Evolutionary conservation across 2,113 vertebrate genomes (phyloP), one percentile per base, ranked within the genome.

Genomic region (Glaucomys volans): DNA sequence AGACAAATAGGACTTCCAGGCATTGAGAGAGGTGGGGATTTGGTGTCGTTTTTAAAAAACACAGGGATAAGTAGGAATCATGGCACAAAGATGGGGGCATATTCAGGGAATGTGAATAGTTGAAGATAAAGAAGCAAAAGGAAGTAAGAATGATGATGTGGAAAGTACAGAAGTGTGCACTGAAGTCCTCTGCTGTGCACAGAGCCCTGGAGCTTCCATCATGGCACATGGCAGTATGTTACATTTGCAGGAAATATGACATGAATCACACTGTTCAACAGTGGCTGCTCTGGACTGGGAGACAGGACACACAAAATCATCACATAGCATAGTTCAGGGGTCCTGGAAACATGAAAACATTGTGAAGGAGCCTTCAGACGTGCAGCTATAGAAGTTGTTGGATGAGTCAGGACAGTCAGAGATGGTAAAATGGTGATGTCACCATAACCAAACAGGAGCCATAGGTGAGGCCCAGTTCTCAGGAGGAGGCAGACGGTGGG

Each of bases 391-490:
- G 42, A 7, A 14, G 71, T 12, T 16, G 17, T 7, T 86, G 26
- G 71, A 5, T 9, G 4, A 47, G 72, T 79, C 59, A 50, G 37
- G 64, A n/a, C 16, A 44, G 44, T 18, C 16, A n/a, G 11, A 40
- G 32, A 26, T 11, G 42, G 75, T 30, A 17, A 10, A 18, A 22
- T 18, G 42, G 5, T 2, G 8, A 22, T 57, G 54, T 57, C 20
- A 47, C 44, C 44, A 57, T 30, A 9, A 40, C 35, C 11, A n/a
- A 24, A 20, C 3, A 37, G 28, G 42, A 85, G 20, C 5, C 13
- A 0, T 1, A 0, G 22, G 35, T 69, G 44, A 40, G 12, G 35
- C 2, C 1, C 2, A 35, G 54, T 79, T 47, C 57, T 47, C 66
- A 30, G 42, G 69, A 71, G 26, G 30, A 20, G 26, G 54, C 22